phyloP scores from a whole-genome alignment of 2,797 vertebrate genomes.

The Margarornis squamiger region DNA sequence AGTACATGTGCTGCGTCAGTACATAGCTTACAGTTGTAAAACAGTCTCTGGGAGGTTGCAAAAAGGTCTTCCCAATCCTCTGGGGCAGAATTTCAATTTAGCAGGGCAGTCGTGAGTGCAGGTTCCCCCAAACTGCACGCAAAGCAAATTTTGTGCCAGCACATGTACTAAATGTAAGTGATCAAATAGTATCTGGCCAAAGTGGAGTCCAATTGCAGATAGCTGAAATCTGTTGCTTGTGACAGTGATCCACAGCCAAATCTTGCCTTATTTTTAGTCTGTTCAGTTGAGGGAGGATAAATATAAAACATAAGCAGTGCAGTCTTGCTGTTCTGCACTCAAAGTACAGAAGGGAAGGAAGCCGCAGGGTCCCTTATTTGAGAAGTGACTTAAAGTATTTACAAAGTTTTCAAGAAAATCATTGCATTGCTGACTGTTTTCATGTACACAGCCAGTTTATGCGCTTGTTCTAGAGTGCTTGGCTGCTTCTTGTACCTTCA shows the following conservation, averaged over 20 bases:
- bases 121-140: not conserved
- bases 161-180: not conserved
- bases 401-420: not conserved
- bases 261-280: not conserved
- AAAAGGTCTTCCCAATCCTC: not conserved
- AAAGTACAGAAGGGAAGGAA: not conserved
- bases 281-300: not conserved
- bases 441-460: not conserved
- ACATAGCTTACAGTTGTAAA: not conserved
- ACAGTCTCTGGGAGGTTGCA: not conserved
- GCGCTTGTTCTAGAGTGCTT: not conserved
- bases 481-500: not conserved
- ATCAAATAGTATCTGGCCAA: not conserved
- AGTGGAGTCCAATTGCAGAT: not conserved
- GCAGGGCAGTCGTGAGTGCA: no score
- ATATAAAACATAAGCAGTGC: not conserved
- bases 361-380: not conserved
- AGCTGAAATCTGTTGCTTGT: not conserved
- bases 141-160: not conserved
- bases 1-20: not conserved
- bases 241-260: not conserved
- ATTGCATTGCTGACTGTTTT: not conserved
- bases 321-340: not conserved
- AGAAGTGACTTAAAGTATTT: not conserved
- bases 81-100: not conserved